phyloP scores from a whole-genome alignment of 1,140 invertebrate genomes.

The Brachionus paranguensis region DNA sequence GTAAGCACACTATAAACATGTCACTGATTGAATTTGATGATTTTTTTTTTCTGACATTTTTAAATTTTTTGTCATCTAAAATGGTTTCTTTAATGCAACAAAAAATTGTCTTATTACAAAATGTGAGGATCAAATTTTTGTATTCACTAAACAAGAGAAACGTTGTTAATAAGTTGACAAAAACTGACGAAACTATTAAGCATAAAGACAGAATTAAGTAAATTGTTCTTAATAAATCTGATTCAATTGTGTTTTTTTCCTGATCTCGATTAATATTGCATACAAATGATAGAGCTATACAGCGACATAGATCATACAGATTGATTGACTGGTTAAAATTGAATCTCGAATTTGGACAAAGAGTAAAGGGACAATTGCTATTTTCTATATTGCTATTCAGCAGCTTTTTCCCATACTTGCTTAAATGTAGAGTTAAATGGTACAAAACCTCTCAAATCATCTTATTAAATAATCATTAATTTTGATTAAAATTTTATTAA shows the following conservation, averaged over 20 bases:
- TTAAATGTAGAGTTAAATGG: too few relatives aligned
- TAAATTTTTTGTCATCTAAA: not conserved
- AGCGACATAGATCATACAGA: not conserved
- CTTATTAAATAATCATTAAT: too few relatives aligned
- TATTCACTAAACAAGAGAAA: not conserved
- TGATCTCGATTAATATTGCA: not conserved
- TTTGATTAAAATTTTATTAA: too few relatives aligned
- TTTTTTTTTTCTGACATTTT: not conserved
- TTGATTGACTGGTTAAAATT: not conserved
- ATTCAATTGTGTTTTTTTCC: slow-evolving; percentile 15
- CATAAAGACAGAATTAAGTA: not conserved
- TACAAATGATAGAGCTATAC: not conserved
- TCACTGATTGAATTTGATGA: not conserved
- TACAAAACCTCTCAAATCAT: too few relatives aligned
- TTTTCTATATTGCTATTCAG: not conserved
- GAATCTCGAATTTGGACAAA: not conserved
- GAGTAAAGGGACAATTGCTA: not conserved
- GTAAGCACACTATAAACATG: not conserved
- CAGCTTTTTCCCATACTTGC: too few relatives aligned
- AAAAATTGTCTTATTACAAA: not conserved
- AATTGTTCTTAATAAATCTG: not conserved
- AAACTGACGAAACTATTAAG: not conserved
- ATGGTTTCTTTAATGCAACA: not conserved
- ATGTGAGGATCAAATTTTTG: not conserved
- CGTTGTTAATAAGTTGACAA: not conserved